Percentiles rank a stretch among this genome's conserved stretches.
phyloP scores from a whole-genome alignment of 2,113 vertebrate species.

The Polypterus bichir region DNA sequence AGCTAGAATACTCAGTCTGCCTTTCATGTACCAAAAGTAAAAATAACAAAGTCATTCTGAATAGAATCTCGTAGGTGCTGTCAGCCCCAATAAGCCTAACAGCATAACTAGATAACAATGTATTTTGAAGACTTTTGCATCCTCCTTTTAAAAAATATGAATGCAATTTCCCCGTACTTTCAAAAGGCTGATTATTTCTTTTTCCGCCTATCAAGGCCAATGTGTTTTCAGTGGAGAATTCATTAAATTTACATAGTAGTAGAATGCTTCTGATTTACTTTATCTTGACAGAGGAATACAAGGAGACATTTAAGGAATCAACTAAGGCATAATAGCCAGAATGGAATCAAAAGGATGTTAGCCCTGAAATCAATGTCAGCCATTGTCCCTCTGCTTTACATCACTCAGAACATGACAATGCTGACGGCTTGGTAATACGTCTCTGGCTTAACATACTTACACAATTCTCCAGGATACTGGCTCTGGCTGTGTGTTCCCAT shows the following conservation, averaged over 20 bases:
- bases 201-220: not conserved
- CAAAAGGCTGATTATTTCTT: not conserved
- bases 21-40: too few species aligned
- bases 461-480: conserved; percentile 92
- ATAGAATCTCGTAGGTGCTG: too few species aligned
- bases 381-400: too few species aligned
- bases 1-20: too few species aligned
- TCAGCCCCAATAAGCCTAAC: not conserved
- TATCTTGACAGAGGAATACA: not conserved
- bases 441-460: conserved; percentile 49
- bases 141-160: not conserved
- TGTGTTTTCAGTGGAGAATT: not conserved
- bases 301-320: too few species aligned
- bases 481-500: conserved; percentile 79
- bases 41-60: too few species aligned
- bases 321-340: too few species aligned
- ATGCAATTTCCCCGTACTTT: not conserved
- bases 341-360: too few species aligned
- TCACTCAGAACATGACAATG: not conserved
- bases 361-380: too few species aligned
- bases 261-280: not conserved
- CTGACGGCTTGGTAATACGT: not conserved
- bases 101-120: not conserved
- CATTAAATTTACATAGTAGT: not conserved
- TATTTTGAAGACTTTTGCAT: not conserved